Base-by-base conservation (phyloP, 1,140 invertebrate genomes). In the Drosophila navojoa region DNA sequence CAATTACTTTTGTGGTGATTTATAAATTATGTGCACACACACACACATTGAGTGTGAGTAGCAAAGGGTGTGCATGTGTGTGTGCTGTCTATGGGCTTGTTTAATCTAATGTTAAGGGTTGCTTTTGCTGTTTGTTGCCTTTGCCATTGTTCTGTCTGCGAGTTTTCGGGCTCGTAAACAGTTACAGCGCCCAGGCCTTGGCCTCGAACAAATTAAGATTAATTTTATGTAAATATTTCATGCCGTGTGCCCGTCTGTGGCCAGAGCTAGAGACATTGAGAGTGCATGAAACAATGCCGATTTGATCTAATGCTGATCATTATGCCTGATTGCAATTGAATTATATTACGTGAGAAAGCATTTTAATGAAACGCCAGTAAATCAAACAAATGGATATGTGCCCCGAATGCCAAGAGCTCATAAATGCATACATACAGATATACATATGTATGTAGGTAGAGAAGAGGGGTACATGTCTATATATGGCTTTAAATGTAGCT, bases 1-100 rank as follows among this genome's bases (percentile, higher is more conserved):
- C 76, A 79, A 79, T 79, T 76, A 79, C 73, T 79, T 73, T 69
- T 79, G 76, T 75, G 76, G 76, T 76, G 76, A 76, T 78, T 78
- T 78, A 78, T 76, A 72, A 73, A 73, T 76, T 76, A 76, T 73
- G 70, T 72, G 58, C 44, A 15, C 42, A 15, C n/a, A 15, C 5
- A n/a, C 40, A 4, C 1, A 27, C 25, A 27, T 27, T 0, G 27
- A 27, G 11, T 19, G 19, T 19, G 19, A 19, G 19, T 19, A 13
- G 29, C 15, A 16, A 32, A 2, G 15, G 16, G 69, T 42, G 38
- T 38, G n/a, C n/a, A 16, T 38, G 22, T 55, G 25, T 44, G 22
- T 55, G 49, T 55, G 16, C 7, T 62, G 60, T 62, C 60, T 62
- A 40, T 67, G 45, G 27, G 29, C 22, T 52, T 74, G 29, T 57